Conservation (phyloP, 2,888 invertebrate genomes). For the Patella caerulea region DNA sequence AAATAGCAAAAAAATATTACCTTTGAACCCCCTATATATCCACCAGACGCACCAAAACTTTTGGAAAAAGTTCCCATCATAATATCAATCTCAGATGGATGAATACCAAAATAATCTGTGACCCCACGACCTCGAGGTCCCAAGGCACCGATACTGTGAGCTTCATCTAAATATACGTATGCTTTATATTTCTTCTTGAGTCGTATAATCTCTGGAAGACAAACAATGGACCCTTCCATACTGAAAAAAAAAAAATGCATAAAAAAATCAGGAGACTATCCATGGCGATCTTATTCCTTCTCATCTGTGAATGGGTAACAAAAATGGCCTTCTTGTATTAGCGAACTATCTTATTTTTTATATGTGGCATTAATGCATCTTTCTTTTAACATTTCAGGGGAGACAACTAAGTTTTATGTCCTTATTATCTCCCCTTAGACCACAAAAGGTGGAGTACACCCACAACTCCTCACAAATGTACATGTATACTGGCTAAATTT, state of each 20-base stretch:
- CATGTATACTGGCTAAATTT: no score
- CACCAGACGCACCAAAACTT: conserved; percentile 97
- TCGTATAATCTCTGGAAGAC: conserved; percentile 87
- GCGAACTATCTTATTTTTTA: no score
- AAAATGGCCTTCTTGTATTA: no score
- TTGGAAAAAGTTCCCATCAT: conserved; percentile 99
- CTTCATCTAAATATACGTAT: conserved; percentile 97
- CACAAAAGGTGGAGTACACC: no score
- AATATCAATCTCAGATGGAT: conserved; percentile 87
- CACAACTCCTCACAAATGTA: no score
- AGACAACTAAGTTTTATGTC: no score
- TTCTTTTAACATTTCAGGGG: no score
- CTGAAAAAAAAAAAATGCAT: conserved; percentile 70
- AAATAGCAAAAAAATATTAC: conserved; percentile 70
- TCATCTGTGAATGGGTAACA: no score
- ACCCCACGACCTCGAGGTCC: conserved; percentile 90
- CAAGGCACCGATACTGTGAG: conserved; percentile 96
- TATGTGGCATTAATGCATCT: no score
- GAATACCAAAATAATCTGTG: conserved; percentile 86
- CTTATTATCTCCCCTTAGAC: no score
- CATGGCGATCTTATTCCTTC: no score
- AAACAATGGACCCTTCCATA: conserved; percentile 97
- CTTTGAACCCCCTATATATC: conserved; percentile 93
- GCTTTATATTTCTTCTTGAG: conserved; percentile 95
- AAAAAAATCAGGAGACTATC: background rate